Percentiles rank a stretch among this genome's conserved stretches.
phyloP scores from a whole-genome alignment of 2,797 vertebrate species.

The Gymnoscopelus microlampas region DNA sequence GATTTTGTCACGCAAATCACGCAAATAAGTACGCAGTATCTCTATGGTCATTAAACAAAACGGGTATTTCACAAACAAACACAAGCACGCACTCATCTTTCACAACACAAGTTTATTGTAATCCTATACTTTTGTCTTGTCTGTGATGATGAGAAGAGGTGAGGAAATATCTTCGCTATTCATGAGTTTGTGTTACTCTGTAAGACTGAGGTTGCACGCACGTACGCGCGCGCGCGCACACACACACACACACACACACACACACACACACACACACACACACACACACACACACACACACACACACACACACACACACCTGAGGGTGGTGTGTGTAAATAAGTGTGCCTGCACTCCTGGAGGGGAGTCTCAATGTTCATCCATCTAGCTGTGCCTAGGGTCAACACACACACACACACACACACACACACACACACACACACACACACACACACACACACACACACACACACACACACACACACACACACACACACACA shows the following conservation, averaged over 20 bases:
- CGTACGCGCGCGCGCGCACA: slow-evolving; percentile 14
- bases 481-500: slow-evolving; percentile 32
- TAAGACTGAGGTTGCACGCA: background rate
- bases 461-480: slow-evolving; percentile 42
- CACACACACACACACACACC: slow-evolving; percentile 68
- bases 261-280: slow-evolving; percentile 1
- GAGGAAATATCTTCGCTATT: too few relatives aligned
- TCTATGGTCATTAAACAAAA: too few relatives aligned
- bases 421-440: slow-evolving; percentile 29
- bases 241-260: slow-evolving; percentile 23
- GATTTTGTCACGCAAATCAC: too few relatives aligned
- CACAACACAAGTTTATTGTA: too few relatives aligned
- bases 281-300: slow-evolving; percentile 32
- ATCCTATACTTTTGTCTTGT: too few relatives aligned
- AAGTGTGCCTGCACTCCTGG: slow-evolving; percentile 76
- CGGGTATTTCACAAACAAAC: too few relatives aligned
- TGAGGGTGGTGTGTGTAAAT: slow-evolving; percentile 86
- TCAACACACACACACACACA: slow-evolving; percentile 60
- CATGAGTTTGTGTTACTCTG: too few relatives aligned
- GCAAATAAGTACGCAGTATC: too few relatives aligned
- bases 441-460: slow-evolving; percentile 13
- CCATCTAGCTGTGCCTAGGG: slow-evolving; percentile 81
- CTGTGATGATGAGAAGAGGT: too few relatives aligned
- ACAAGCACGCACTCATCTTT: too few relatives aligned
- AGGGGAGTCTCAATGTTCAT: slow-evolving; percentile 79